Evolutionary conservation across 1,140 invertebrate genomes (phyloP).

Genomic region (Drosophila gunungcola): DNA sequence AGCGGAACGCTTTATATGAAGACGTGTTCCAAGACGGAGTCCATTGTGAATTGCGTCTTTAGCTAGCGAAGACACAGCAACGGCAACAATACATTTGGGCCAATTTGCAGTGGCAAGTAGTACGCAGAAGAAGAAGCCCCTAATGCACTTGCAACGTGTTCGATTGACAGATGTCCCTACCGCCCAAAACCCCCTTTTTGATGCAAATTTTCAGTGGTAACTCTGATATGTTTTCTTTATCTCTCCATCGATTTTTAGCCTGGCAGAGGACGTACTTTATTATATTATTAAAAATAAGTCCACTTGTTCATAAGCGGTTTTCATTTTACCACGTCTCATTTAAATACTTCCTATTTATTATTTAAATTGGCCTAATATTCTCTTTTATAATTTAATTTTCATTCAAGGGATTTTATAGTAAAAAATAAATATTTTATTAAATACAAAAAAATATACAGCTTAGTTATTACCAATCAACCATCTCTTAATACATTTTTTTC

Average conservation of each 20-base stretch:
- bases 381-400: too few species aligned
- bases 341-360: too few species aligned
- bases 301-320: too few species aligned
- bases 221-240: constrained; percentile 19
- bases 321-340: too few species aligned
- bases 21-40: constrained; percentile 20
- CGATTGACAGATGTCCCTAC: constrained; percentile 10
- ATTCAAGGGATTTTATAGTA: too few species aligned
- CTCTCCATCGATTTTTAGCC: constrained; percentile 13
- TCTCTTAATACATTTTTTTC: too few species aligned
- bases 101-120: constrained; percentile 27
- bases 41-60: constrained; percentile 12
- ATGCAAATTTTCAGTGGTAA: constrained; percentile 16
- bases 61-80: constrained; percentile 11
- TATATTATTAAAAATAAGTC: too few species aligned
- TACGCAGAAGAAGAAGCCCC: constrained; percentile 1
- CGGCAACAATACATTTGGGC: constrained; percentile 30
- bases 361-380: too few species aligned
- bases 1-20: constrained; percentile 32
- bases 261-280: too few species aligned
- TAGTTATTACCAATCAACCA: too few species aligned
- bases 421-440: too few species aligned
- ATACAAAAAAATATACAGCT: too few species aligned
- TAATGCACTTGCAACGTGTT: constrained; percentile 37
- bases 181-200: background rate